Percentiles rank a stretch among this genome's conserved stretches.
Conservation (phyloP, 2,113 vertebrate species). For the Daboia siamensis region DNA sequence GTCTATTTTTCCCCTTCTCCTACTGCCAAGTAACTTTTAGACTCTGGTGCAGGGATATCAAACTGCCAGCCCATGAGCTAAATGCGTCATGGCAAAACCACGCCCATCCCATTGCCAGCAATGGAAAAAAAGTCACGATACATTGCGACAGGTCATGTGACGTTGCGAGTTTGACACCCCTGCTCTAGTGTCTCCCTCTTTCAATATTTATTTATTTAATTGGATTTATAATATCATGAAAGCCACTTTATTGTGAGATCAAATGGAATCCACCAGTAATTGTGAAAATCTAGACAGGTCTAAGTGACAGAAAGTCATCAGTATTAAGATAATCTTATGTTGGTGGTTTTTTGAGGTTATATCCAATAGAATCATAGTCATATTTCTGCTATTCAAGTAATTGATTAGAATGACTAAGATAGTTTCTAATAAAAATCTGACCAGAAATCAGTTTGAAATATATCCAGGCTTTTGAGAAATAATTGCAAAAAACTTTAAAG, state of each 20-base stretch:
- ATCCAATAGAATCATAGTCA: not conserved
- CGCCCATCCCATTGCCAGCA: too few species aligned
- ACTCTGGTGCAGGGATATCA: too few species aligned
- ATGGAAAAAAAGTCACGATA: too few species aligned
- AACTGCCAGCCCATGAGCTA: too few species aligned
- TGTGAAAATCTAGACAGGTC: not conserved
- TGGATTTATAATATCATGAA: not conserved
- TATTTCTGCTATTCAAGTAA: not conserved
- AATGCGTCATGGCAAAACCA: too few species aligned
- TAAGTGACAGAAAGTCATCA: not conserved
- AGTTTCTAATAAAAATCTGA: not conserved
- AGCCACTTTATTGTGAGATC: not conserved
- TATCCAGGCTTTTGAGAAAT: not conserved
- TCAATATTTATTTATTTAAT: too few species aligned
- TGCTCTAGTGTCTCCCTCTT: not conserved
- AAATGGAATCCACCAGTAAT: not conserved
- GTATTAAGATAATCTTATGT: not conserved
- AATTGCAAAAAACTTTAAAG: conserved; percentile 7
- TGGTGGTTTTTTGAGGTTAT: not conserved
- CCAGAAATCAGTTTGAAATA: not conserved
- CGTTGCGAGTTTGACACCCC: too few species aligned
- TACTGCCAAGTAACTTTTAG: not conserved
- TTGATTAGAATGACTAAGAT: not conserved
- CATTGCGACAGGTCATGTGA: too few species aligned
- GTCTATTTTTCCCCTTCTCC: not conserved